These are phyloP conservation scores for Macrosiphum euphorbiae DNA, from an alignment of 2,888 invertebrate genomes.

Conservation along the genomic window DNA sequence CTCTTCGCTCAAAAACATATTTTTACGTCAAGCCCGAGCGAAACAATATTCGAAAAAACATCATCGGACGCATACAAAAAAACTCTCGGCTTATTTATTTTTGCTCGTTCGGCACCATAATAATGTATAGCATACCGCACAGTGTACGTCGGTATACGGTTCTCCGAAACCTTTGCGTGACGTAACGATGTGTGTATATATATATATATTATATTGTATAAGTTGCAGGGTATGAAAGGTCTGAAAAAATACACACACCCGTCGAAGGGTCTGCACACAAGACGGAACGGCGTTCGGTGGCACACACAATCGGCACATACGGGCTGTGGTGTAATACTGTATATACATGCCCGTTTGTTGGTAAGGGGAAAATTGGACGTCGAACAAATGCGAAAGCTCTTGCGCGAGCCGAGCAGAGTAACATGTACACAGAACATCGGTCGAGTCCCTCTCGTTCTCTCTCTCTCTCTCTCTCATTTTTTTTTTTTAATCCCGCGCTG, in stretches of 20 bases:
- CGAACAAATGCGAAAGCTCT: slow-evolving; percentile 31
- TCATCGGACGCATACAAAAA: neutral
- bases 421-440: neutral
- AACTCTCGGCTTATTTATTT: neutral
- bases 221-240: neutral
- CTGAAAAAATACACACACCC: neutral
- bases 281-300: neutral
- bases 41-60: neutral
- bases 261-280: slow-evolving; percentile 15
- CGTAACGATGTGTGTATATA: neutral
- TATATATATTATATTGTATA: neutral
- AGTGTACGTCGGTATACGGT: neutral
- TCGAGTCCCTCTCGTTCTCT: neutral
- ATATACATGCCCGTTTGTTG: neutral
- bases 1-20: neutral
- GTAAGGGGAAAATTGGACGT: slow-evolving; percentile 38
- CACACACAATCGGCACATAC: neutral
- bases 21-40: neutral
- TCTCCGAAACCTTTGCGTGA: neutral
- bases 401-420: neutral
- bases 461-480: neutral
- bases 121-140: too few relatives aligned
- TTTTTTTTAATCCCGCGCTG: slow-evolving; percentile 12
- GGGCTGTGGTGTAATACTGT: neutral
- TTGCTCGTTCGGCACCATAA: neutral